A percentile compares a stretch with the other conserved stretches of the same genome.
phyloP scores from a whole-genome alignment of 2,113 vertebrate genomes.

The Corythaixoides concolor region DNA sequence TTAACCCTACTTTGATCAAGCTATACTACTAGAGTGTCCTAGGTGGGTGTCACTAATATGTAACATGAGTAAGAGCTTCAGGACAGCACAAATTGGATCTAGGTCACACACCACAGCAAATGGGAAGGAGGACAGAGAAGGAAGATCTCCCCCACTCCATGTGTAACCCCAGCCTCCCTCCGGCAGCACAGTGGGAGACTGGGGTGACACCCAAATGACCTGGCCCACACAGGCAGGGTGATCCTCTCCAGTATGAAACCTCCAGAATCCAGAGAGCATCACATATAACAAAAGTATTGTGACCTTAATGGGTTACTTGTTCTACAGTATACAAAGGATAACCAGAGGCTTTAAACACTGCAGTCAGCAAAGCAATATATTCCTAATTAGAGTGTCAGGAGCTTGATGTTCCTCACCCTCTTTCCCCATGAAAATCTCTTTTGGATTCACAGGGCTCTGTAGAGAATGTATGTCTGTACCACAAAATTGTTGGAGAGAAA shows the following conservation, averaged over 20 bases:
- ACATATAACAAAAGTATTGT: not conserved
- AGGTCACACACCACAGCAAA: not conserved
- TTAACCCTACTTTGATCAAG: not conserved
- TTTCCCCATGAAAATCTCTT: slow-evolving; percentile 9
- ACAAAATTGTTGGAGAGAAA: slow-evolving; percentile 38
- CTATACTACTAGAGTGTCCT: accelerated
- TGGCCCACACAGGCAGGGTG: accelerated
- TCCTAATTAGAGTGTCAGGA: not conserved
- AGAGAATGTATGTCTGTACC: slow-evolving; percentile 7
- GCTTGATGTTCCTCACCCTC: not conserved
- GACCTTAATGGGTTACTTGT: not conserved
- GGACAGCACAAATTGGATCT: not conserved
- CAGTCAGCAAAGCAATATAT: slow-evolving; percentile 3
- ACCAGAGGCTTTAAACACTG: not conserved
- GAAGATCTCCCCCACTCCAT: not conserved
- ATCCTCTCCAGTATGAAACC: not conserved
- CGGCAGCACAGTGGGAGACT: not conserved
- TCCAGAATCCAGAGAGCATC: not conserved
- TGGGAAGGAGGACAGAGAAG: not conserved
- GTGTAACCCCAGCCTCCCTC: not conserved
- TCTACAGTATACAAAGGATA: not conserved
- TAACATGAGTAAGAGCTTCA: not conserved
- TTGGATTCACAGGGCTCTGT: not conserved
- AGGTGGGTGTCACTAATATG: not conserved
- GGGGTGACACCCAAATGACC: not conserved